These are phyloP conservation scores for Colaptes auratus DNA, from an alignment of 2,113 vertebrate genomes.

Conservation along the genomic window DNA sequence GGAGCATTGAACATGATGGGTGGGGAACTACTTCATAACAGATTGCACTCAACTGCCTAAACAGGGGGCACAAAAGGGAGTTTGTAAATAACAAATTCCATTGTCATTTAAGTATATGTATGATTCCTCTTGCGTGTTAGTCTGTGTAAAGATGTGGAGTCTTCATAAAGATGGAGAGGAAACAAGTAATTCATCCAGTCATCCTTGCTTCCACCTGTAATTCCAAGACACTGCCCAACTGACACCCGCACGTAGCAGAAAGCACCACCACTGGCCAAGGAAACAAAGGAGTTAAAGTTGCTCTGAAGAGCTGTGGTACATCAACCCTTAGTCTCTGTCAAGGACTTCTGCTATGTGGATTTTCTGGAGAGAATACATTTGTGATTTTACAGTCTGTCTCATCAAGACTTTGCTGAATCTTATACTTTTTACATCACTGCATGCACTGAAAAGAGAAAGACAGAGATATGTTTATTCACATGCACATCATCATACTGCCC, in stretches of 20 bases:
- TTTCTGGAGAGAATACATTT: neutral
- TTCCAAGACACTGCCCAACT: neutral
- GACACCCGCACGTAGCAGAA: neutral
- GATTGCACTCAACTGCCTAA: neutral
- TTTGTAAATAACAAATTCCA: neutral
- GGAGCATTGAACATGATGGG: neutral
- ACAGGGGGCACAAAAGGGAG: neutral
- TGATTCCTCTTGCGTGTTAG: neutral
- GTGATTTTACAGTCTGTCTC: conserved; percentile 28
- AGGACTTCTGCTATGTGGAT: neutral
- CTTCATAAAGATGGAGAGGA: neutral
- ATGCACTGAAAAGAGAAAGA: conserved; percentile 23
- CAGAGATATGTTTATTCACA: conserved; percentile 34
- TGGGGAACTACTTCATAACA: neutral
- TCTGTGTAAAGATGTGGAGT: neutral
- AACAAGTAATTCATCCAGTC: neutral
- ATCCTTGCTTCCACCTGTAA: neutral
- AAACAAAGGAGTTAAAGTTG: neutral
- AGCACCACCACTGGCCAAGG: neutral
- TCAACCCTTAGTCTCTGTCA: neutral
- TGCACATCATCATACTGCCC: conserved; percentile 37
- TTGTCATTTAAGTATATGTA: neutral
- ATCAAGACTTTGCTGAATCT: conserved; percentile 33
- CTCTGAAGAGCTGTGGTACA: neutral
- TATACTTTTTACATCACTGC: conserved; percentile 17